These are phyloP conservation scores for Emesis russula DNA, from an alignment of 2,888 invertebrate genomes.

Conservation along the genomic window DNA sequence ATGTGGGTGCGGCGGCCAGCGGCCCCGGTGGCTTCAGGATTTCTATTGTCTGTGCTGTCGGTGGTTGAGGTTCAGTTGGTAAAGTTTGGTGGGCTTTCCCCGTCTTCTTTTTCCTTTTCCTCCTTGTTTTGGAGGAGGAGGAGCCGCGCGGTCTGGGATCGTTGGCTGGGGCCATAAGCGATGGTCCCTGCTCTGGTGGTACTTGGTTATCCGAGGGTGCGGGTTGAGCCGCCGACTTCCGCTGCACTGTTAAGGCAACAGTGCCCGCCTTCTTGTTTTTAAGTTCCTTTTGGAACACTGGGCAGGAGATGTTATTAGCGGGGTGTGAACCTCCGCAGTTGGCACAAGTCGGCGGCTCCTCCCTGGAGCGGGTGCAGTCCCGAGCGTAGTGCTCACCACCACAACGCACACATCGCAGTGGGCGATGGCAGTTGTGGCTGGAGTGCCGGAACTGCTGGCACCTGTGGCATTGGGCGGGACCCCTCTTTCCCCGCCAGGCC, in stretches of 20 bases:
- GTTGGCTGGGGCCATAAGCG: neutral
- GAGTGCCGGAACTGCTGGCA: slow-evolving; percentile 66
- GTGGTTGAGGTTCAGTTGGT: neutral
- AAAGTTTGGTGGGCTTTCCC: neutral
- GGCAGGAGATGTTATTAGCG: neutral
- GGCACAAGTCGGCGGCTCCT: neutral
- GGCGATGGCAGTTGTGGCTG: slow-evolving; percentile 51
- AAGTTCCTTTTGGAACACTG: slow-evolving; percentile 6
- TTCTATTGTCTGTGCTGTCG: neutral
- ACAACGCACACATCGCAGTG: slow-evolving; percentile 35
- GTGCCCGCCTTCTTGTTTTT: slow-evolving; percentile 55
- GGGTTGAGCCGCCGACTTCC: slow-evolving; percentile 31
- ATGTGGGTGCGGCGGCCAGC: neutral
- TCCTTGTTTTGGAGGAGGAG: neutral
- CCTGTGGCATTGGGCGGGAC: slow-evolving; percentile 49
- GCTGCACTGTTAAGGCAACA: slow-evolving; percentile 38
- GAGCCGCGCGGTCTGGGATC: neutral
- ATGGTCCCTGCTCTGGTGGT: neutral
- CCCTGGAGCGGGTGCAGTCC: slow-evolving; percentile 49
- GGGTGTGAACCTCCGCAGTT: neutral
- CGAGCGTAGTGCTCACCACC: slow-evolving; percentile 44
- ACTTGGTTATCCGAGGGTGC: neutral
- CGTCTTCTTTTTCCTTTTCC: too few relatives aligned
- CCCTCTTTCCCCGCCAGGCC: slow-evolving; percentile 41
- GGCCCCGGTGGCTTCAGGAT: neutral